phyloP scores from a whole-genome alignment of 1,140 invertebrate species.

The Drosophila biarmipes region DNA sequence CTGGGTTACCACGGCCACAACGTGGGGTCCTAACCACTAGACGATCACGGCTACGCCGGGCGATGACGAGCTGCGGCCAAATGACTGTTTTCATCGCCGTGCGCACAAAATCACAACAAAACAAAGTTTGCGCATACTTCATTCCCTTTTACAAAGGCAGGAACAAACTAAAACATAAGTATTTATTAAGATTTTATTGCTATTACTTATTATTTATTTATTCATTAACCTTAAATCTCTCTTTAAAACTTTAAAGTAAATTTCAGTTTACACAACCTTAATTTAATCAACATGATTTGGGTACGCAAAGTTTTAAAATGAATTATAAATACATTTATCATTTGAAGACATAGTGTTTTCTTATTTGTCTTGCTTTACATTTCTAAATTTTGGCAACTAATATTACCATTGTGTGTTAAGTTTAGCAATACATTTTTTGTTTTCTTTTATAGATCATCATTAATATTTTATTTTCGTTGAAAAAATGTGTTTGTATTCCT shows the following conservation, averaged over 20 bases:
- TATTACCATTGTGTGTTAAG: no score
- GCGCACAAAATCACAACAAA: slow-evolving; percentile 15
- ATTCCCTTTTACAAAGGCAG: not conserved
- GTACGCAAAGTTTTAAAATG: no score
- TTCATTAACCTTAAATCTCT: no score
- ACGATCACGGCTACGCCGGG: slow-evolving; percentile 88
- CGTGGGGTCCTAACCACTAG: slow-evolving; percentile 93
- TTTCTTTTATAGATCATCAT: no score
- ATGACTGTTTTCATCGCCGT: slow-evolving; percentile 42
- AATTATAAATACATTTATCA: not conserved
- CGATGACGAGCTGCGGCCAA: slow-evolving; percentile 5
- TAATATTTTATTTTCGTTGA: no score
- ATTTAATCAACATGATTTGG: no score
- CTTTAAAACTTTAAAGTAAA: no score
- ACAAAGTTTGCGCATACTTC: not conserved
- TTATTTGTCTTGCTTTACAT: not conserved
- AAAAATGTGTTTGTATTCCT: no score
- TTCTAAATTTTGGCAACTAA: no score
- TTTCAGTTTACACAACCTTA: no score
- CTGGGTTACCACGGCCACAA: slow-evolving; percentile 96
- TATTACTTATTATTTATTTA: no score
- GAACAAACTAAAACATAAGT: not conserved
- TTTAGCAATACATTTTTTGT: no score
- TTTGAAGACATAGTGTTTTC: not conserved
- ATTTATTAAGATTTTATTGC: not conserved